Evolutionary conservation across 2,113 vertebrate species (phyloP).

Genomic region (Chloropsis hardwickii): DNA sequence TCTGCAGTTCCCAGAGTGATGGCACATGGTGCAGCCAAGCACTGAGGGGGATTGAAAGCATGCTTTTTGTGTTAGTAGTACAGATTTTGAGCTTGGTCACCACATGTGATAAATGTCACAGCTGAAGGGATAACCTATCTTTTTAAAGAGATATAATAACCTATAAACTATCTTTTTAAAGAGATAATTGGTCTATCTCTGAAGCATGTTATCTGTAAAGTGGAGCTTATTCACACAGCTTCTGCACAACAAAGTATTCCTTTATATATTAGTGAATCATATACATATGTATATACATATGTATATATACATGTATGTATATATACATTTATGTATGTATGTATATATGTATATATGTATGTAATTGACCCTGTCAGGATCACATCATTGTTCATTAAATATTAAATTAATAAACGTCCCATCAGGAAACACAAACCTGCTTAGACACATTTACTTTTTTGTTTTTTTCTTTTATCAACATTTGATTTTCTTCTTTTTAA

Average conservation of each 20-base stretch:
- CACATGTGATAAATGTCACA: not conserved
- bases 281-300: not conserved
- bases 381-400: not conserved
- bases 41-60: rapidly evolving
- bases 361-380: not conserved
- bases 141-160: not conserved
- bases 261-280: not conserved
- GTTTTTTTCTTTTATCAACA: not conserved
- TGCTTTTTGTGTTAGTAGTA: not conserved
- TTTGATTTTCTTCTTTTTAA: not conserved
- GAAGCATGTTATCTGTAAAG: not conserved
- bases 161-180: not conserved
- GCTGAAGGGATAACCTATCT: not conserved
- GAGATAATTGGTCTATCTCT: not conserved
- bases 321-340: not conserved
- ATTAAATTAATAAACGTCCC: not conserved
- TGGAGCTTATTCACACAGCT: not conserved
- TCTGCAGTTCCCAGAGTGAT: not conserved
- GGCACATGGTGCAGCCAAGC: not conserved
- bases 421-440: not conserved
- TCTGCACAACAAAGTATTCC: not conserved
- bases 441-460: not conserved
- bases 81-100: not conserved
- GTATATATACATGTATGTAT: not conserved
- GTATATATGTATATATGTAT: not conserved